A percentile compares a stretch with the other conserved stretches of the same genome.
phyloP scores from a whole-genome alignment of 2,797 vertebrate genomes.

The Mallotus villosus region DNA sequence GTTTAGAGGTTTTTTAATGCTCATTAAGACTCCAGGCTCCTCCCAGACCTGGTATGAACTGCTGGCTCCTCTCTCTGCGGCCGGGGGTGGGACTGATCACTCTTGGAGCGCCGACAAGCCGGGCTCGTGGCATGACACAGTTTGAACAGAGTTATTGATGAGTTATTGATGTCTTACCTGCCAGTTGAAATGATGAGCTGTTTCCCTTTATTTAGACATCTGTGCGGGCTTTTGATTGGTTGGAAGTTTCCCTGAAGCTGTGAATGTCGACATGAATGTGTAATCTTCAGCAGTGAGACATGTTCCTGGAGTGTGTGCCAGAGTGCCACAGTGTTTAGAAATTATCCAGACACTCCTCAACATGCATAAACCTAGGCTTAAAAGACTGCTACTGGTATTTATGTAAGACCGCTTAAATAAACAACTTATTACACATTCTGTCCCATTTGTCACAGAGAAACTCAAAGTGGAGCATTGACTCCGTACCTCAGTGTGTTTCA shows the following conservation, averaged over 20 bases:
- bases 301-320: slow-evolving; percentile 68
- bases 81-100: neutral
- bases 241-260: slow-evolving; percentile 18
- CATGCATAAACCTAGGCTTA: slow-evolving; percentile 68
- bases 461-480: slow-evolving; percentile 28
- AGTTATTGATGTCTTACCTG: slow-evolving; percentile 16
- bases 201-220: slow-evolving; percentile 14
- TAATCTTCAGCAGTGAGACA: slow-evolving; percentile 66
- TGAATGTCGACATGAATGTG: slow-evolving; percentile 9
- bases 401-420: slow-evolving; percentile 59
- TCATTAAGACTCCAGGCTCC: slow-evolving; percentile 81
- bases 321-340: slow-evolving; percentile 70
- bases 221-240: slow-evolving; percentile 18
- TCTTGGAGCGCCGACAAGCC: too few species aligned
- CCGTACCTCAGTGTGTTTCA: slow-evolving; percentile 13
- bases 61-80: slow-evolving; percentile 21
- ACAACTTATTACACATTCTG: slow-evolving; percentile 43
- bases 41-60: slow-evolving; percentile 56
- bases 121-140: neutral
- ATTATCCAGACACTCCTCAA: slow-evolving; percentile 75
- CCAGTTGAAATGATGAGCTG: slow-evolving; percentile 5
- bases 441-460: slow-evolving; percentile 45
- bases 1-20: slow-evolving; percentile 81
- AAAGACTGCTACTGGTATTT: slow-evolving; percentile 59
- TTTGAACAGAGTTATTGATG: neutral